phyloP scores from a whole-genome alignment of 2,113 vertebrate genomes.

The Pelecanus crispus region DNA sequence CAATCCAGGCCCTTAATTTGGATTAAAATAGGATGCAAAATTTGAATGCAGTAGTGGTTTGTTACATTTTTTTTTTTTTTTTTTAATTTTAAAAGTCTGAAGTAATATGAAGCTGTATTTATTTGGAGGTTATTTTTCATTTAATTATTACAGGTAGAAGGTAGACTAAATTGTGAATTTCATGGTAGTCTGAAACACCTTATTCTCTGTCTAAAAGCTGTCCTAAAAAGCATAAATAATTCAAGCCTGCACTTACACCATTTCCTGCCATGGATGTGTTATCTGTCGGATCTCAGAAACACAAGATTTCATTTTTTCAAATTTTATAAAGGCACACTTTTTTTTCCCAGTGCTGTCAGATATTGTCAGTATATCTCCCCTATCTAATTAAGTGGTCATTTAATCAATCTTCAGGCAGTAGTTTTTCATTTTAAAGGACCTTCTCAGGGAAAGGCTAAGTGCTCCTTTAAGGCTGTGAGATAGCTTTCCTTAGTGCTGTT shows the following conservation, averaged over 20 bases:
- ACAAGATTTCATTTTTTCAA: background rate
- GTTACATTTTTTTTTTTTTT: background rate
- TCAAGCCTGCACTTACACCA: background rate
- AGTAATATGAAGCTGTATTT: background rate
- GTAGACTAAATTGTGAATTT: background rate
- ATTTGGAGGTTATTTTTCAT: background rate
- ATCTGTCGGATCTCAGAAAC: background rate
- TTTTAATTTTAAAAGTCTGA: background rate
- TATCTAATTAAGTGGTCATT: slow-evolving; percentile 23
- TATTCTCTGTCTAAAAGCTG: background rate
- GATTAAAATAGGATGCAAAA: background rate
- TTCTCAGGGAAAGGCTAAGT: background rate
- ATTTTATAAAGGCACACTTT: background rate
- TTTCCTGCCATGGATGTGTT: background rate
- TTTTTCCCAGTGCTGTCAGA: background rate
- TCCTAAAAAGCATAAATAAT: background rate
- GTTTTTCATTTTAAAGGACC: background rate
- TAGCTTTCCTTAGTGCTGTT: background rate
- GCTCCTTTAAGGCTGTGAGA: background rate
- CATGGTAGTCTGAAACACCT: background rate
- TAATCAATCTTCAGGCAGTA: background rate
- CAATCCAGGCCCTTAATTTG: background rate
- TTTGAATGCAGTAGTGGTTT: background rate
- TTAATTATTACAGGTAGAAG: background rate
- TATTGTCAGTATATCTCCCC: background rate